Conservation (phyloP, 1,140 invertebrate genomes). For the Macrostomum lignano region DNA sequence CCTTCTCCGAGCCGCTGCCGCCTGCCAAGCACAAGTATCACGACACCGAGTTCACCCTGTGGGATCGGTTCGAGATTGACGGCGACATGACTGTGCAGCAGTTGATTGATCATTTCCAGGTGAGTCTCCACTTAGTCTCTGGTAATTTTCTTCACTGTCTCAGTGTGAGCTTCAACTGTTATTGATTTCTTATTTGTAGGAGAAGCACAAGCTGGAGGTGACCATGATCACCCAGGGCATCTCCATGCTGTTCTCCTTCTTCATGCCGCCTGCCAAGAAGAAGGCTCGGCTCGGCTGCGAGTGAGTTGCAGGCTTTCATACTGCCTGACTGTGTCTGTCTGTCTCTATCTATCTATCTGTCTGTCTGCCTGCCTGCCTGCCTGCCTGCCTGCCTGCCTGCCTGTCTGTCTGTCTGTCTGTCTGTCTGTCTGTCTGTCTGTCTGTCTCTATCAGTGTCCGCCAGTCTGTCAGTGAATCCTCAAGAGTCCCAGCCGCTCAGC, state of each 20-base stretch:
- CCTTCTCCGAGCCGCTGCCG: conserved; percentile 71
- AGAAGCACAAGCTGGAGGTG: conserved; percentile 61
- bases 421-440: no score
- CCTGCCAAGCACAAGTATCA: conserved; percentile 51
- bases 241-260: conserved; percentile 93
- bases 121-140: conserved; percentile 10
- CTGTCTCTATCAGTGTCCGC: no score
- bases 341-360: no score
- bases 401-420: no score
- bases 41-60: conserved; percentile 74
- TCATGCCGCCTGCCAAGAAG: conserved; percentile 63
- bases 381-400: no score
- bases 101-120: conserved; percentile 74
- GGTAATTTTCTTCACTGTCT: neutral
- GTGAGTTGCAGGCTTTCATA: no score
- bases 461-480: no score
- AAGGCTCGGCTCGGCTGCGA: conserved; percentile 49
- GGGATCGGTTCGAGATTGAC: conserved; percentile 83
- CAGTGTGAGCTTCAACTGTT: no score
- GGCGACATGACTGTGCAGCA: conserved; percentile 71
- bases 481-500: no score
- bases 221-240: conserved; percentile 94
- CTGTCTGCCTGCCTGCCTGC: no score
- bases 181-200: conserved; percentile 20
- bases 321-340: no score